phyloP scores from a whole-genome alignment of 2,888 invertebrate genomes.

The Mongoloraphidia duomilia region DNA sequence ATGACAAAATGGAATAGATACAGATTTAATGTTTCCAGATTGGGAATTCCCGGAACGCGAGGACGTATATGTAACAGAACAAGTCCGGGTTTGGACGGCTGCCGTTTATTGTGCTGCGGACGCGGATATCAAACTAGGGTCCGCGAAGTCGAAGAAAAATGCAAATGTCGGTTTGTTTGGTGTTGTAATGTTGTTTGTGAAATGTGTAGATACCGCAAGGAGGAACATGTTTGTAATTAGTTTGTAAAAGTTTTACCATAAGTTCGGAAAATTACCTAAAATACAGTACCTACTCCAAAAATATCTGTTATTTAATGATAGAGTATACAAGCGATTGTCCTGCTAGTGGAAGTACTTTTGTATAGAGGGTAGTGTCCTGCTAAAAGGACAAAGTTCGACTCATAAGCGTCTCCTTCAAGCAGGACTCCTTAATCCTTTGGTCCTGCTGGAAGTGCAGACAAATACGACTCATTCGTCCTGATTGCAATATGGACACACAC shows the following conservation, averaged over 20 bases:
- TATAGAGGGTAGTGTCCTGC: too few species aligned
- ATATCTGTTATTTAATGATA: too few species aligned
- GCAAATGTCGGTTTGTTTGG: slow-evolving; percentile 82
- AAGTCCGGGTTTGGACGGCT: slow-evolving; percentile 74
- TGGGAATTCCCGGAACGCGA: slow-evolving; percentile 68
- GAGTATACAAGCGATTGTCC: too few species aligned
- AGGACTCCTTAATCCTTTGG: too few species aligned
- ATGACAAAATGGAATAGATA: neutral
- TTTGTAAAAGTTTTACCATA: neutral
- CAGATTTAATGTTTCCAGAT: slow-evolving; percentile 29
- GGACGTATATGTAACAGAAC: slow-evolving; percentile 74
- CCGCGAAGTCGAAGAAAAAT: slow-evolving; percentile 71
- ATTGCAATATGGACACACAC: too few species aligned
- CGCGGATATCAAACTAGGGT: slow-evolving; percentile 76
- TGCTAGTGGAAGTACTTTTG: too few species aligned
- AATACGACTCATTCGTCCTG: too few species aligned
- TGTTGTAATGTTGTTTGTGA: slow-evolving; percentile 82
- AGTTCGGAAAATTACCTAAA: neutral
- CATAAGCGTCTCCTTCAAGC: too few species aligned
- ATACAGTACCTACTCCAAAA: neutral
- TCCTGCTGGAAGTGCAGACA: too few species aligned
- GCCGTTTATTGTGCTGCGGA: slow-evolving; percentile 75
- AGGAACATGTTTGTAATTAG: slow-evolving; percentile 79
- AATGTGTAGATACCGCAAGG: slow-evolving; percentile 60
- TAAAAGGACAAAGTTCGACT: too few species aligned